Evolutionary conservation across 2,797 vertebrate genomes (phyloP).

Genomic region (Micromesistius poutassou): DNA sequence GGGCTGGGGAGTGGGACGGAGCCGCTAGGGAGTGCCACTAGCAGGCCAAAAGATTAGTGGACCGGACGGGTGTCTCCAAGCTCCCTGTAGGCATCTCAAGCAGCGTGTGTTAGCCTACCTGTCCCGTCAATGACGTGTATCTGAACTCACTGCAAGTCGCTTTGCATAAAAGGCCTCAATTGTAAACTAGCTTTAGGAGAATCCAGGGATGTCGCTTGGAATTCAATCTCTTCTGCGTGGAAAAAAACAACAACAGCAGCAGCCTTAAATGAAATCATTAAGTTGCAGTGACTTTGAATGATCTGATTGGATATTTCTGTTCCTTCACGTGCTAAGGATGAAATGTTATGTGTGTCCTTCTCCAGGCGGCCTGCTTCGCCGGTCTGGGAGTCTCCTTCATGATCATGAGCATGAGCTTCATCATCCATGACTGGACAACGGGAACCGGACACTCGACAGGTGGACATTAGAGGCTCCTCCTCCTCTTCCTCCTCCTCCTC

Average conservation of each 20-base stretch:
- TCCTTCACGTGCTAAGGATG: not conserved
- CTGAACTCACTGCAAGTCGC: not conserved
- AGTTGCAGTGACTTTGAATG: not conserved
- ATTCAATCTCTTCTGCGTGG: not conserved
- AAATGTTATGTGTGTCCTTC: not conserved
- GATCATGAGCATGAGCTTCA: constrained; percentile 97
- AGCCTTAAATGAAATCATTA: not conserved
- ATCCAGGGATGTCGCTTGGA: too few species aligned
- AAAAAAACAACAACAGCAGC: not conserved
- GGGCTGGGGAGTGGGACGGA: not conserved
- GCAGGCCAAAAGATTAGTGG: too few species aligned
- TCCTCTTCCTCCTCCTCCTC: constrained; percentile 18
- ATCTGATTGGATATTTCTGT: not conserved
- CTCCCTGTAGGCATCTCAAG: not conserved
- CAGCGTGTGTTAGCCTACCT: too few species aligned
- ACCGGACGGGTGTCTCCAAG: not conserved
- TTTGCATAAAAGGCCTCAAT: not conserved
- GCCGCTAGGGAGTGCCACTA: too few species aligned
- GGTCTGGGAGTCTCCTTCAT: constrained; percentile 89
- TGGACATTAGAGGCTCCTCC: constrained; percentile 79
- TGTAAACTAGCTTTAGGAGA: not conserved
- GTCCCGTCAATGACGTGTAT: too few species aligned
- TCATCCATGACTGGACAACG: constrained; percentile 88
- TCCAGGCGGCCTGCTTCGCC: constrained; percentile 87
- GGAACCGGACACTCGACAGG: constrained; percentile 74